Conservation (phyloP, 1,140 invertebrate species). For the Zaprionus camerounensis region DNA sequence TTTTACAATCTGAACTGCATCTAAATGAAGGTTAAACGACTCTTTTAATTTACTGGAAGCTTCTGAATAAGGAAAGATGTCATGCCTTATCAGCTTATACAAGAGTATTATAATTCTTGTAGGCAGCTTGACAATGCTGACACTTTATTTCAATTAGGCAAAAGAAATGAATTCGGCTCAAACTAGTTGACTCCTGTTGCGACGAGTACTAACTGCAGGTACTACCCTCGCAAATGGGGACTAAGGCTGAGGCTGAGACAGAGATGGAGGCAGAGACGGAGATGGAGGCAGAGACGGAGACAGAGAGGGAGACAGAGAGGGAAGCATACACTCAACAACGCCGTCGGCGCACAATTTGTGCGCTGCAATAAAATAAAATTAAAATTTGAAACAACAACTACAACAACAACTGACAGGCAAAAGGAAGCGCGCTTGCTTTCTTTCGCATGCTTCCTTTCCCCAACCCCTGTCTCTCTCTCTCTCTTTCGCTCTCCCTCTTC, state of each 20-base stretch:
- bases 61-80: not conserved
- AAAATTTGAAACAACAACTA: slow-evolving; percentile 70
- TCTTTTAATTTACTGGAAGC: not conserved
- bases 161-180: not conserved
- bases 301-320: not conserved
- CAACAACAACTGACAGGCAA: slow-evolving; percentile 40
- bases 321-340: slow-evolving; percentile 61
- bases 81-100: not conserved
- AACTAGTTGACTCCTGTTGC: not conserved
- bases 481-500: not conserved
- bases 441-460: slow-evolving; percentile 15
- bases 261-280: too few species aligned
- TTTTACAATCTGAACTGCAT: not conserved
- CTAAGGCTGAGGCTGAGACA: not conserved
- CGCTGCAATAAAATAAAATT: slow-evolving; percentile 80
- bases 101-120: not conserved
- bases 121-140: not conserved
- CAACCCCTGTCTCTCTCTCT: not conserved
- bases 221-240: slow-evolving; percentile 19
- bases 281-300: not conserved
- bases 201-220: not conserved
- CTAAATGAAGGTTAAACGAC: not conserved
- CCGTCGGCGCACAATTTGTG: slow-evolving; percentile 73
- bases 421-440: slow-evolving; percentile 29
- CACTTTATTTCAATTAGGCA: not conserved